phyloP scores from a whole-genome alignment of 2,113 vertebrate species.

The Corydoras sp. region DNA sequence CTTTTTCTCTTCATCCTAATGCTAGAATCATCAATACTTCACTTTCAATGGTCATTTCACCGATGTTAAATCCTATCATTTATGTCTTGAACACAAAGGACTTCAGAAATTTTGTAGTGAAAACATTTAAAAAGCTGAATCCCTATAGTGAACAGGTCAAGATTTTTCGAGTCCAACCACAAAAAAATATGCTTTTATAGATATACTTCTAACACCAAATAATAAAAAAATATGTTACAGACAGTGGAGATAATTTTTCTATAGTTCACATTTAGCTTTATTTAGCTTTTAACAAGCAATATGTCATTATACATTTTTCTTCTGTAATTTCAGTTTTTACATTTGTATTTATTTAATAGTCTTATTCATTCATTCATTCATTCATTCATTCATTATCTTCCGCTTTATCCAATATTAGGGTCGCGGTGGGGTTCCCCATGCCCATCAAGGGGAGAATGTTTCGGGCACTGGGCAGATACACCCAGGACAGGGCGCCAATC shows the following conservation, averaged over 20 bases:
- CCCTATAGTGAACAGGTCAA: background rate
- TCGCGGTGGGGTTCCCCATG: too few relatives aligned
- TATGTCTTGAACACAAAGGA: conserved; percentile 18
- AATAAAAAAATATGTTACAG: too few relatives aligned
- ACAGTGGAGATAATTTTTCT: too few relatives aligned
- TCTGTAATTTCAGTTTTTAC: too few relatives aligned
- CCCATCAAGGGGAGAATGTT: too few relatives aligned
- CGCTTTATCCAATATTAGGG: too few relatives aligned
- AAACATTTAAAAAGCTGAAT: background rate
- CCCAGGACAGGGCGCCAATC: too few relatives aligned
- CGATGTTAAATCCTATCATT: conserved; percentile 24
- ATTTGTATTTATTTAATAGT: too few relatives aligned
- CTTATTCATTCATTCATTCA: too few relatives aligned
- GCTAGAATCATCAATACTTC: conserved; percentile 32
- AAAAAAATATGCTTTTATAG: background rate
- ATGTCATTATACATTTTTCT: background rate
- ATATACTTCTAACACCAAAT: too few relatives aligned
- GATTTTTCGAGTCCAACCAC: background rate
- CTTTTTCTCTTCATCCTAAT: conserved; percentile 22
- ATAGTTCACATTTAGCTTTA: background rate
- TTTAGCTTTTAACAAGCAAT: background rate
- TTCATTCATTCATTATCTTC: too few relatives aligned
- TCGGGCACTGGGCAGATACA: too few relatives aligned
- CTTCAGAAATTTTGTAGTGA: background rate
- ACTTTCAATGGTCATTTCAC: conserved; percentile 23